Evolutionary conservation across 2,113 vertebrate genomes (phyloP).

Genomic region (Stomatorhinus ivindoensis): DNA sequence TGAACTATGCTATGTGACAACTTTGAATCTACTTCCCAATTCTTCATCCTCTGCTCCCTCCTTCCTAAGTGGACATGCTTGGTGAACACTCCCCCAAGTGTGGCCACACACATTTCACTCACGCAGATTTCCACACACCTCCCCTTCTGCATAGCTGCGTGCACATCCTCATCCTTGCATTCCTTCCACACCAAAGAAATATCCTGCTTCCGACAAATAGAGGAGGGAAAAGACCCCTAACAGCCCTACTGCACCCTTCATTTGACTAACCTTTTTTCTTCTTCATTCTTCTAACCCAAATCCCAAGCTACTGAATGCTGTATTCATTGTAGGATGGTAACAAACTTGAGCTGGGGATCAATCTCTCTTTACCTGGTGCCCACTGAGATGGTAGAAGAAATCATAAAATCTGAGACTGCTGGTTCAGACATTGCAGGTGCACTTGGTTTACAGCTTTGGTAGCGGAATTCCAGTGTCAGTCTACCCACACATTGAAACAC

Average conservation of each 20-base stretch:
- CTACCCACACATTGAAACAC: background rate
- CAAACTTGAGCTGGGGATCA: background rate
- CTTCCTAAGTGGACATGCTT: background rate
- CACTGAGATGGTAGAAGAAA: background rate
- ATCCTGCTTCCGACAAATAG: background rate
- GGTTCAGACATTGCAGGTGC: background rate
- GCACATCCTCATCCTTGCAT: background rate
- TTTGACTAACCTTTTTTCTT: background rate
- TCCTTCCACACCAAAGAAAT: background rate
- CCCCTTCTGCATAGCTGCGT: background rate
- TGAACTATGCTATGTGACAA: background rate
- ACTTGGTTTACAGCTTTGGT: background rate
- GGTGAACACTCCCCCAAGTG: background rate
- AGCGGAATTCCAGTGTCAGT: background rate
- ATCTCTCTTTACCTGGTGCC: background rate
- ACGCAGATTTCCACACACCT: background rate
- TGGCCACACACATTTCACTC: background rate
- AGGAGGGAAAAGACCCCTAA: background rate
- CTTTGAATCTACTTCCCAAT: background rate
- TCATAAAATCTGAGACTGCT: background rate
- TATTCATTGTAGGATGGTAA: background rate
- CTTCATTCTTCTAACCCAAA: background rate
- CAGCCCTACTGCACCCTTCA: background rate
- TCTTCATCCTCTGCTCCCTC: background rate
- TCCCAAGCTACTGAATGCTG: background rate